A percentile compares a stretch with the other conserved stretches of the same genome.
Evolutionary conservation across 2,797 vertebrate genomes (phyloP).

Genomic region (Mergus octosetaceus): DNA sequence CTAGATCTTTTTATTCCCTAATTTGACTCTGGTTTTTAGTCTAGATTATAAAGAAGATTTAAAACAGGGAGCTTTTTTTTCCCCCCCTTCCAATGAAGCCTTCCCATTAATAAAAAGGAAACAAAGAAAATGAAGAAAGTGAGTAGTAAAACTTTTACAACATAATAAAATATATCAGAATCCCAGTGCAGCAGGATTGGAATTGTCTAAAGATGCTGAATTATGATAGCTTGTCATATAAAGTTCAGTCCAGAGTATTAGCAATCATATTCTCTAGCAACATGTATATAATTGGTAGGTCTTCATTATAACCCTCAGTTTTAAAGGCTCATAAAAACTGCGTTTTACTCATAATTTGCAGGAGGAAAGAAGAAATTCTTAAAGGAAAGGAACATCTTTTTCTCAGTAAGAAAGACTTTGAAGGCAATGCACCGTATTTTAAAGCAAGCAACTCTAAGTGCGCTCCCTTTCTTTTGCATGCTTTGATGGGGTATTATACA

Average conservation of each 20-base stretch:
- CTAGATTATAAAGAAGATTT: constrained; percentile 61
- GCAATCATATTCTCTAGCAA: constrained; percentile 59
- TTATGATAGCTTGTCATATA: constrained; percentile 60
- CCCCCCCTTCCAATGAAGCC: constrained; percentile 29
- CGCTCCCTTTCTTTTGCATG: background rate
- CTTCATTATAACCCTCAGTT: constrained; percentile 63
- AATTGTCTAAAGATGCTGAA: constrained; percentile 69
- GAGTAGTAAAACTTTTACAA: constrained; percentile 68
- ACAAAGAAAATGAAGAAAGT: constrained; percentile 66
- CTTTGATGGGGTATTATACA: background rate
- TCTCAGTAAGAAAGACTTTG: constrained; percentile 6
- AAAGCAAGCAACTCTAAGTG: background rate
- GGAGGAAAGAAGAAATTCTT: constrained; percentile 8
- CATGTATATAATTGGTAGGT: constrained; percentile 58
- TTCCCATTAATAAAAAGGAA: constrained; percentile 70
- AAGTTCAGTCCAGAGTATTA: constrained; percentile 65
- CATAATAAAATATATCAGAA: constrained; percentile 64
- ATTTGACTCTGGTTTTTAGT: constrained; percentile 47
- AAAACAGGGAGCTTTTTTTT: constrained; percentile 5
- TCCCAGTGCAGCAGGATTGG: constrained; percentile 50
- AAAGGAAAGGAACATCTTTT: constrained; percentile 46
- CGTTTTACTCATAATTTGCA: constrained; percentile 39
- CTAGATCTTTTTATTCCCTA: constrained; percentile 44
- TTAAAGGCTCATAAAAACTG: constrained; percentile 62
- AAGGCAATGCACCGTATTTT: background rate